These are phyloP conservation scores for Chrysolina oricalcia DNA, from an alignment of 2,888 invertebrate genomes.

Conservation along the genomic window DNA sequence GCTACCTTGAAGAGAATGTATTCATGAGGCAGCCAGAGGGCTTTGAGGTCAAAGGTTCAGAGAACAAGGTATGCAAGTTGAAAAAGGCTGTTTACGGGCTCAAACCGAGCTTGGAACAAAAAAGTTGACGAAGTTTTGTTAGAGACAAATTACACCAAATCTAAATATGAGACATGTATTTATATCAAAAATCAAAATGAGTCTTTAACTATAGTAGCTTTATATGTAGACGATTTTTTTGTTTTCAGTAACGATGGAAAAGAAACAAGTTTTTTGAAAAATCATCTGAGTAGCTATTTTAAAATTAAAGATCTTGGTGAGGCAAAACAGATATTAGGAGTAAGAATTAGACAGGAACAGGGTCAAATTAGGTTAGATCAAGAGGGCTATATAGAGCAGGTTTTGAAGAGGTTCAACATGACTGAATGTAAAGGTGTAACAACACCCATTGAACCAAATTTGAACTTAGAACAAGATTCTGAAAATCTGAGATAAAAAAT, in stretches of 20 bases:
- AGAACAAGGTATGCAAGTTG: too few species aligned
- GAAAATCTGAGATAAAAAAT: neutral
- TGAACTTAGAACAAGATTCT: too few species aligned
- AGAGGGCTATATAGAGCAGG: too few species aligned
- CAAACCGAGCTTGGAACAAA: too few species aligned
- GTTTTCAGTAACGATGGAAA: constrained; percentile 44
- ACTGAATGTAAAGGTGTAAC: constrained; percentile 28
- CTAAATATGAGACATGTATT: neutral
- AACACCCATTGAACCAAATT: constrained; percentile 38
- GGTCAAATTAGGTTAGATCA: too few species aligned
- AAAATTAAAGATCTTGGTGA: constrained; percentile 38
- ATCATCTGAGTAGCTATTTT: constrained; percentile 49
- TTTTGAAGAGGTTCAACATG: constrained; percentile 38
- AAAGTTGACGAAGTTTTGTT: too few species aligned
- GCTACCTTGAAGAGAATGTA: neutral
- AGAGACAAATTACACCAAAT: too few species aligned
- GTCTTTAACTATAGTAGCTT: constrained; percentile 38
- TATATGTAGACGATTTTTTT: constrained; percentile 52
- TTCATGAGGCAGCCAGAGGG: too few species aligned
- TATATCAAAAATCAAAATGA: neutral
- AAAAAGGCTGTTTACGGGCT: too few species aligned
- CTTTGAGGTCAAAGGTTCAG: too few species aligned
- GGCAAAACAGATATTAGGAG: constrained; percentile 46
- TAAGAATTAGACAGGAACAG: constrained; percentile 39
- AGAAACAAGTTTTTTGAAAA: constrained; percentile 43